Evolutionary conservation across 2,888 invertebrate species (phyloP).

Genomic region (Rhagophthalmus giganteus): DNA sequence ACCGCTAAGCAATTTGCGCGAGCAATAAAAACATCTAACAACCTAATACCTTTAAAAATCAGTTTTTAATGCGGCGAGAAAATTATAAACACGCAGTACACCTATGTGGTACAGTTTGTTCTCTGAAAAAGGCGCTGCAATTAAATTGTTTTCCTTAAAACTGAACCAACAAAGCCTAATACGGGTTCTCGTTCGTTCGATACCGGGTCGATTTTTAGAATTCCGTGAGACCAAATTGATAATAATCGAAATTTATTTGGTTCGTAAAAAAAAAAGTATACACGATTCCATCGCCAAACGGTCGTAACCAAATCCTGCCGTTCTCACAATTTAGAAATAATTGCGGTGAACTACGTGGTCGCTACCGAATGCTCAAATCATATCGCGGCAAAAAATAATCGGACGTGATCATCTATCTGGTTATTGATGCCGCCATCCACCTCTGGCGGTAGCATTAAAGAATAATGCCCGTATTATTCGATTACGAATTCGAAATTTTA

Average conservation of each 20-base stretch:
- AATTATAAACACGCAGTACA: slow-evolving; percentile 5
- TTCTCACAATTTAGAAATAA: slow-evolving; percentile 54
- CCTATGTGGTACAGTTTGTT: slow-evolving; percentile 1
- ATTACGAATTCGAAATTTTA: too few species aligned
- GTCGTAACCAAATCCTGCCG: slow-evolving; percentile 28
- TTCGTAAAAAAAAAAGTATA: too few species aligned
- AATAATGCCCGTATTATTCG: too few species aligned
- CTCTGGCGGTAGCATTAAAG: slow-evolving; percentile 20
- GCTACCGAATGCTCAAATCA: slow-evolving; percentile 45
- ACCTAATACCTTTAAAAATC: not conserved
- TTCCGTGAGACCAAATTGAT: too few species aligned
- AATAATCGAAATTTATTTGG: too few species aligned
- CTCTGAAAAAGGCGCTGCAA: not conserved
- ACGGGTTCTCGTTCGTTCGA: too few species aligned
- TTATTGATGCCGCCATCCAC: slow-evolving; percentile 28
- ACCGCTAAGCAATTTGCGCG: slow-evolving; percentile 8
- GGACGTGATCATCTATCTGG: slow-evolving; percentile 28
- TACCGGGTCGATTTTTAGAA: too few species aligned
- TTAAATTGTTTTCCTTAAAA: not conserved
- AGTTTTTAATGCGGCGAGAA: slow-evolving; percentile 1
- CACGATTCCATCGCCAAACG: slow-evolving; percentile 1
- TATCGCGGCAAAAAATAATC: slow-evolving; percentile 33
- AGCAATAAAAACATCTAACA: not conserved
- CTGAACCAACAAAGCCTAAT: slow-evolving; percentile 2
- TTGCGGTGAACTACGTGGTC: slow-evolving; percentile 49